Percentiles rank a stretch among this genome's conserved stretches.
These are phyloP conservation scores for Dryobates pubescens DNA, from an alignment of 2,797 vertebrate genomes.

Conservation along the genomic window DNA sequence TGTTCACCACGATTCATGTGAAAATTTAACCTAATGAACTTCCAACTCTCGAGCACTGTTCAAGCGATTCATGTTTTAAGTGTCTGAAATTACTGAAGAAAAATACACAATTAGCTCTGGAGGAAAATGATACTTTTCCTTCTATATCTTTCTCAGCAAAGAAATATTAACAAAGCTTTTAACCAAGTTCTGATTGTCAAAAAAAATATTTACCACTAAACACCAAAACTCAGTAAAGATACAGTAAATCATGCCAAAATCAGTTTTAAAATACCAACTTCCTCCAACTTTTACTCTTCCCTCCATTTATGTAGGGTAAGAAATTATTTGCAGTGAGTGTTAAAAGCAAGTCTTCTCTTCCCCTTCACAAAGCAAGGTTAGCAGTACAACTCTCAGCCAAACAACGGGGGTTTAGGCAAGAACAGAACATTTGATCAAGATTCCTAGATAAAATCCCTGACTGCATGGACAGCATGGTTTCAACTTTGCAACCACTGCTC, in stretches of 20 bases:
- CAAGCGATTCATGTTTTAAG: constrained; percentile 1
- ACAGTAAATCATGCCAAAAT: not conserved
- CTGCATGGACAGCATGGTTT: not conserved
- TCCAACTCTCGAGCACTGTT: not conserved
- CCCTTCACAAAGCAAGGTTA: not conserved
- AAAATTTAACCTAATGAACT: not conserved
- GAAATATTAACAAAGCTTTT: not conserved
- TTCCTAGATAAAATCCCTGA: not conserved
- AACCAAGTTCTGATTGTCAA: not conserved
- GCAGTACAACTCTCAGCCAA: not conserved
- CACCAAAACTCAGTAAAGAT: not conserved
- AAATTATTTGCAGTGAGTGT: not conserved
- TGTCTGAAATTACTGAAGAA: not conserved
- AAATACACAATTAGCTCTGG: not conserved
- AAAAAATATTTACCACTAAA: not conserved
- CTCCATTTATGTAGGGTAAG: not conserved
- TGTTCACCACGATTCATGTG: not conserved
- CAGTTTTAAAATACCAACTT: not conserved
- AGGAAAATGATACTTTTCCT: not conserved
- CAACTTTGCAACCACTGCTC: not conserved
- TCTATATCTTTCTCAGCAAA: not conserved
- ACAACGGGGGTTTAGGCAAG: not conserved
- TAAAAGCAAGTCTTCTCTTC: not conserved
- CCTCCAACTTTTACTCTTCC: not conserved
- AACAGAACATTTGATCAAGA: not conserved